phyloP scores from a whole-genome alignment of 2,888 invertebrate species.

The Agriopis aurantiaria region DNA sequence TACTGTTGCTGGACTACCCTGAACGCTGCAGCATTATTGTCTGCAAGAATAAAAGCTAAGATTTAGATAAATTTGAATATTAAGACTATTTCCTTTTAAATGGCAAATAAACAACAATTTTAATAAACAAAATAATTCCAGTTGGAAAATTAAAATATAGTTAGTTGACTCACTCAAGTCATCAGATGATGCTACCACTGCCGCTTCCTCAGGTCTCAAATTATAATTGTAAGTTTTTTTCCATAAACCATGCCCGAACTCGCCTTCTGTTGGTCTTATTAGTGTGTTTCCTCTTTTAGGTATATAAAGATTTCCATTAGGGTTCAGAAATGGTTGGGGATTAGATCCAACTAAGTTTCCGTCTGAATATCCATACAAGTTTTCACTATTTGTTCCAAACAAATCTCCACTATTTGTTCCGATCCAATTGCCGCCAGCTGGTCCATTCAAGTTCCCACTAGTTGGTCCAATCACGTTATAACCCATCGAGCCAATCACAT shows the following conservation, averaged over 20 bases:
- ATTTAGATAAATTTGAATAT: not conserved
- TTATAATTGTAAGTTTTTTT: constrained; percentile 1
- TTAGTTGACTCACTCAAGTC: not conserved
- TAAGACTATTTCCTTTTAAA: too few relatives aligned
- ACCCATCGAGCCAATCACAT: not conserved
- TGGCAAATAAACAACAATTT: too few relatives aligned
- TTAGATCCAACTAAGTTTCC: not conserved
- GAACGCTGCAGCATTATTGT: not conserved
- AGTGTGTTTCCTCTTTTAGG: constrained; percentile 4
- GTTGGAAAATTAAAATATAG: too few relatives aligned
- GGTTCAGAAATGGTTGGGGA: not conserved
- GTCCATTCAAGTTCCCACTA: not conserved
- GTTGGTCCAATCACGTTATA: not conserved
- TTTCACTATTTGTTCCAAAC: not conserved
- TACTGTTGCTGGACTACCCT: too few relatives aligned
- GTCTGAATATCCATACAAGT: not conserved
- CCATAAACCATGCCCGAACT: not conserved
- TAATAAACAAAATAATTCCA: too few relatives aligned
- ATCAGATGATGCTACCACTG: not conserved
- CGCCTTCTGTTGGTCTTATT: not conserved
- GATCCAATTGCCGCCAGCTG: constrained; percentile 2
- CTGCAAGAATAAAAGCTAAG: not conserved
- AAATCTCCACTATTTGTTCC: not conserved
- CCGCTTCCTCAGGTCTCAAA: not conserved
- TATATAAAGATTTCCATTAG: constrained; percentile 1